Conservation (phyloP, 2,888 invertebrate genomes). For the Mimas tiliae region DNA sequence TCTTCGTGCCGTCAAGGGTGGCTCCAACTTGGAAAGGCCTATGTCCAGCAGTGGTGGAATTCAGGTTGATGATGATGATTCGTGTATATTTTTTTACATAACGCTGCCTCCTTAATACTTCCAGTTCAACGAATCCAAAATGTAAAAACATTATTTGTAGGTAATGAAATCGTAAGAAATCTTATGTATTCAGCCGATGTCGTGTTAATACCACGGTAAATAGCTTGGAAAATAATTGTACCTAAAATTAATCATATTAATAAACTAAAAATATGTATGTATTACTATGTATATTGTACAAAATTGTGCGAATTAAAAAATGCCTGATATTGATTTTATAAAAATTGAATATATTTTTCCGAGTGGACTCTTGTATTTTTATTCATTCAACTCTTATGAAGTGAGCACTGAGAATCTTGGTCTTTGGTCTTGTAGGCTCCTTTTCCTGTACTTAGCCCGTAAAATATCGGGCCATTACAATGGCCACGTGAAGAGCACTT, state of each 20-base stretch:
- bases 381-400: conserved; percentile 5
- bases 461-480: too few relatives aligned
- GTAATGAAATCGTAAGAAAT: conserved; percentile 3
- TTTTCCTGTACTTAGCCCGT: too few relatives aligned
- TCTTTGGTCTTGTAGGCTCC: too few relatives aligned
- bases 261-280: conserved; percentile 42
- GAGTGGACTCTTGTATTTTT: conserved; percentile 66
- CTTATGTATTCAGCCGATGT: neutral
- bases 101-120: neutral
- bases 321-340: conserved; percentile 84
- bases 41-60: too few relatives aligned
- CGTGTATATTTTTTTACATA: neutral
- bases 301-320: conserved; percentile 79
- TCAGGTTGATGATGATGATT: neutral
- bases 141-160: conserved; percentile 24
- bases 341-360: conserved; percentile 84
- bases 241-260: conserved; percentile 44
- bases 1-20: too few relatives aligned
- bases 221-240: conserved; percentile 53
- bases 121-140: conserved; percentile 3
- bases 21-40: too few relatives aligned
- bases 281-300: conserved; percentile 82
- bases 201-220: conserved; percentile 41
- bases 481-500: too few relatives aligned
- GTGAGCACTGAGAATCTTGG: neutral